Evolutionary conservation across 2,113 vertebrate species (phyloP).

Genomic region (Nematolebias whitei): DNA sequence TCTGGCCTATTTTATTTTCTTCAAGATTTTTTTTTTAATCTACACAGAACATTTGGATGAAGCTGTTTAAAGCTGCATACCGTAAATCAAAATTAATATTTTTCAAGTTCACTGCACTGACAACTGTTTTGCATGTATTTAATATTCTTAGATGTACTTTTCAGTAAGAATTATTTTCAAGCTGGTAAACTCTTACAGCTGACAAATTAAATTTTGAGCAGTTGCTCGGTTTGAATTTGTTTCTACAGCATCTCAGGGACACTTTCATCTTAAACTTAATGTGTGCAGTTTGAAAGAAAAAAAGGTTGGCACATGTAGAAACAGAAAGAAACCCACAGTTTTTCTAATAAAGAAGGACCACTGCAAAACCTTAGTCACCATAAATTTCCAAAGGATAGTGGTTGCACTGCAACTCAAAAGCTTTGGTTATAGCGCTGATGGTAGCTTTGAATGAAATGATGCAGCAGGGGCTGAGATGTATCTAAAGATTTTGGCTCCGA

Average conservation of each 20-base stretch:
- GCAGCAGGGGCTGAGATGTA: conserved; percentile 8
- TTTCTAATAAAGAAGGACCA: conserved; percentile 26
- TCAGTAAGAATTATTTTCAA: conserved; percentile 35
- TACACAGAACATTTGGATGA: conserved; percentile 10
- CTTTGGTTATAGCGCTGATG: conserved; percentile 9
- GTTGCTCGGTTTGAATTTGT: conserved; percentile 36
- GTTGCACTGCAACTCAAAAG: conserved; percentile 30
- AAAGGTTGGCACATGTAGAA: conserved; percentile 17
- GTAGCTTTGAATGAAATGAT: conserved; percentile 12
- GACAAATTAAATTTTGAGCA: conserved; percentile 47
- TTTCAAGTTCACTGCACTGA: conserved; percentile 42
- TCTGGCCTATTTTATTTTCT: conserved; percentile 19
- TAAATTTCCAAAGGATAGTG: conserved; percentile 30
- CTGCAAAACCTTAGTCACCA: conserved; percentile 22
- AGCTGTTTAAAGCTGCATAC: not conserved
- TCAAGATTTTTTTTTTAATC: not conserved
- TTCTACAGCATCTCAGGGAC: conserved; percentile 46
- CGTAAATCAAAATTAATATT: conserved; percentile 27
- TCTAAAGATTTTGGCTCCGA: not conserved
- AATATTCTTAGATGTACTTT: not conserved
- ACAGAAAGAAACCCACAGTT: conserved; percentile 10
- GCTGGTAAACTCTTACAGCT: conserved; percentile 32
- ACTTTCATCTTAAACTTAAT: conserved; percentile 40
- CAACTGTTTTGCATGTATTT: conserved; percentile 31
- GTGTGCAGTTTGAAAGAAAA: conserved; percentile 19